Conservation (phyloP, 2,113 vertebrate species). For the Dinomys branickii region DNA sequence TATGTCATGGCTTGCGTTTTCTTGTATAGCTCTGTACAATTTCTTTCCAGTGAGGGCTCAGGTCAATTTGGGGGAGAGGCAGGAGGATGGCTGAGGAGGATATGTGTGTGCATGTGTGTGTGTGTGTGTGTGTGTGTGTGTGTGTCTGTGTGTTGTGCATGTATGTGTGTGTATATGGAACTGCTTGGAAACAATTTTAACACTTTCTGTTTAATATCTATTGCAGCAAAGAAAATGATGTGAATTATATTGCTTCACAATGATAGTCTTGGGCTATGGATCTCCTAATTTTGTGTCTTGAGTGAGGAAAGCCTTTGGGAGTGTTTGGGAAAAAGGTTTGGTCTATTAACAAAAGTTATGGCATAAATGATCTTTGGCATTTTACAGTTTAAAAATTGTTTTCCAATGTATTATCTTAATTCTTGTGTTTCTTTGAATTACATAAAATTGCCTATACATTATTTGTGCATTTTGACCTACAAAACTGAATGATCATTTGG, state of each 20-base stretch:
- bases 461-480: slow-evolving; percentile 37
- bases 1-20: background rate
- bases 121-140: background rate
- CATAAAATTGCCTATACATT: background rate
- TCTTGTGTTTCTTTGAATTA: slow-evolving; percentile 48
- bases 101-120: background rate
- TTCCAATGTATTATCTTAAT: slow-evolving; percentile 52
- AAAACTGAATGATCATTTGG: slow-evolving; percentile 28
- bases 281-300: slow-evolving; percentile 41
- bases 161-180: no score
- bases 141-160: background rate
- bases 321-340: background rate
- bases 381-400: slow-evolving; percentile 58
- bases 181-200: background rate
- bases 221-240: background rate
- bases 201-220: slow-evolving; percentile 34
- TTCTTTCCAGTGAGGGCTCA: background rate
- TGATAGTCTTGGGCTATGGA: background rate
- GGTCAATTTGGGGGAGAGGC: background rate
- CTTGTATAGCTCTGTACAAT: background rate
- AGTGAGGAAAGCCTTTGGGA: slow-evolving; percentile 9
- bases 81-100: background rate
- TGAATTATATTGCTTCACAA: background rate
- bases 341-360: slow-evolving; percentile 22
- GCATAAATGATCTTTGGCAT: slow-evolving; percentile 50